Conservation (phyloP, 1,140 invertebrate species). For the Lethrus apterus region DNA sequence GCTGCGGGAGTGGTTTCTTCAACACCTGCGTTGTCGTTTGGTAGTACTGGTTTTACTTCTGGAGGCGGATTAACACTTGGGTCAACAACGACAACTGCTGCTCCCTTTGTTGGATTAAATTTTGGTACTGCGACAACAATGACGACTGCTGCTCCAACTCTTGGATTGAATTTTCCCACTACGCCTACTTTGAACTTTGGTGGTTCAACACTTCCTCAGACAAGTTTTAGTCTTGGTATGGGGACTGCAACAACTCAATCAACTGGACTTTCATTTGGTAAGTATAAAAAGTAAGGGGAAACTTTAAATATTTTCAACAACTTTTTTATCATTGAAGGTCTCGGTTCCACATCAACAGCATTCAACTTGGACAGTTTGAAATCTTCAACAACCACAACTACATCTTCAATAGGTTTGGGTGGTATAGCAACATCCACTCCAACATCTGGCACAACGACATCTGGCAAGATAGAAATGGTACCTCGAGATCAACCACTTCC, state of each 20-base stretch:
- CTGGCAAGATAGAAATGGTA: constrained; percentile 51
- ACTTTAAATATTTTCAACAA: neutral
- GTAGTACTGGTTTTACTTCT: constrained; percentile 17
- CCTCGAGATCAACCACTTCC: constrained; percentile 66
- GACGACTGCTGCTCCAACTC: constrained; percentile 25
- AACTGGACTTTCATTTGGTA: constrained; percentile 15
- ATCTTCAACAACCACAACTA: constrained; percentile 22
- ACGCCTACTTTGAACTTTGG: neutral
- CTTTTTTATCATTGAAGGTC: constrained; percentile 13
- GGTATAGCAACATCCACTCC: constrained; percentile 53
- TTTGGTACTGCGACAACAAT: constrained; percentile 32
- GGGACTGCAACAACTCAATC: constrained; percentile 28
- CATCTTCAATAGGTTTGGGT: constrained; percentile 50
- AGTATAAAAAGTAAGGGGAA: constrained; percentile 7
- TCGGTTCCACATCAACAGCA: constrained; percentile 25
- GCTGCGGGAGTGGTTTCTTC: too few relatives aligned
- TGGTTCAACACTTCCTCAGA: too few relatives aligned
- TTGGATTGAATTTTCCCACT: neutral
- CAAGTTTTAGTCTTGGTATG: constrained; percentile 34
- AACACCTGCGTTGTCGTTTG: constrained; percentile 28
- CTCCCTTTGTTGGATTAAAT: constrained; percentile 22
- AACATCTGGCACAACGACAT: constrained; percentile 41
- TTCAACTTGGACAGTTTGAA: constrained; percentile 1
- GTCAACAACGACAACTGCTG: constrained; percentile 17
- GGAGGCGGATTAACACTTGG: neutral